phyloP scores from a whole-genome alignment of 2,888 invertebrate genomes.

The Sesamia inferens region DNA sequence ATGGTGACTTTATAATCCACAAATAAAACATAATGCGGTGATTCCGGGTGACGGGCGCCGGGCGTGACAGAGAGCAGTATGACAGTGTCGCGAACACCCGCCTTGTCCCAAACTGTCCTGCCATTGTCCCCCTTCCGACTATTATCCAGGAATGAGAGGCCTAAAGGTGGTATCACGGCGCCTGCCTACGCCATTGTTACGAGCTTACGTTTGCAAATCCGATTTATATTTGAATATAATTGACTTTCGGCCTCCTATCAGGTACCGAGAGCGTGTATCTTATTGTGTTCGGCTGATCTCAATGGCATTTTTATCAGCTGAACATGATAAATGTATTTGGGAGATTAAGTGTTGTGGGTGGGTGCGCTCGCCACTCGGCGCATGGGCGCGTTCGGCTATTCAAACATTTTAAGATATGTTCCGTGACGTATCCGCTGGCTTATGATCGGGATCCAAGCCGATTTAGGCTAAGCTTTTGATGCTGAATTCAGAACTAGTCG shows the following conservation, averaged over 20 bases:
- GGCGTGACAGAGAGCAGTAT: constrained; percentile 64
- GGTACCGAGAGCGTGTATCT: constrained; percentile 83
- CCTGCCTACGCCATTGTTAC: constrained; percentile 85
- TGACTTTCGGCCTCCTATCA: constrained; percentile 87
- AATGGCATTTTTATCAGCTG: constrained; percentile 88
- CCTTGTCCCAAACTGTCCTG: constrained; percentile 68
- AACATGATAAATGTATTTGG: constrained; percentile 89
- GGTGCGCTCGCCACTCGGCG: constrained; percentile 66
- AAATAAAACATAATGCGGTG: constrained; percentile 72
- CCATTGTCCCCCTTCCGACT: constrained; percentile 71
- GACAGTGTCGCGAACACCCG: constrained; percentile 63
- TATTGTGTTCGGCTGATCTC: constrained; percentile 87
- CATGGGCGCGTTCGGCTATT: constrained; percentile 71
- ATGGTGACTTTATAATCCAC: constrained; percentile 77
- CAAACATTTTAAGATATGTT: constrained; percentile 64
- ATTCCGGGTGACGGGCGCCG: constrained; percentile 63
- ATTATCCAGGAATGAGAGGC: constrained; percentile 71
- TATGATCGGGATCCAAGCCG: constrained; percentile 40
- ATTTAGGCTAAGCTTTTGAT: constrained; percentile 27
- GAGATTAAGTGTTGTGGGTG: constrained; percentile 86
- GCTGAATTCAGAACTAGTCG: constrained; percentile 21
- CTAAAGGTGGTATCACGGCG: constrained; percentile 76
- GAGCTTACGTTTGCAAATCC: constrained; percentile 89
- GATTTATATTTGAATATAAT: constrained; percentile 90
- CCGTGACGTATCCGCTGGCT: constrained; percentile 60